These are phyloP conservation scores for Saccostrea glomerata DNA, from an alignment of 1,140 invertebrate genomes.

Conservation along the genomic window DNA sequence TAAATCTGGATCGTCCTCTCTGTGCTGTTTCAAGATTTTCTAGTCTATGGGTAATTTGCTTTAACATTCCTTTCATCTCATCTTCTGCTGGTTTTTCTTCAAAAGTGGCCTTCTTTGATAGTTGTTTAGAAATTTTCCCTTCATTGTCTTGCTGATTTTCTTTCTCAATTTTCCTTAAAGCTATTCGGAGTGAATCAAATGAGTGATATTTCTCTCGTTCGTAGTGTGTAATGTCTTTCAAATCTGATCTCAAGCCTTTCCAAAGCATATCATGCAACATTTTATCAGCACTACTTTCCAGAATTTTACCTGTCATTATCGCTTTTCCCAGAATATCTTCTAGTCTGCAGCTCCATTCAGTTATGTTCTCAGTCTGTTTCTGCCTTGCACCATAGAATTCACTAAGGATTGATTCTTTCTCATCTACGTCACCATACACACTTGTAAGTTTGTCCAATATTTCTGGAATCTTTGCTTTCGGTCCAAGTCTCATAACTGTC, in stretches of 20 bases:
- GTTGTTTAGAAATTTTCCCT: neutral
- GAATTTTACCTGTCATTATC: neutral
- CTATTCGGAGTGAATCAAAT: constrained; percentile 39
- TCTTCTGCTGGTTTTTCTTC: neutral
- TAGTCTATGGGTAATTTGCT: neutral
- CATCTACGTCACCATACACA: constrained; percentile 43
- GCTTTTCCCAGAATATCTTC: constrained; percentile 41
- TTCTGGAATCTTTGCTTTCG: neutral
- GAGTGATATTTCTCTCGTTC: constrained; percentile 17
- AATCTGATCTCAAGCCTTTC: constrained; percentile 21
- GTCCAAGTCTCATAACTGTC: constrained; percentile 17
- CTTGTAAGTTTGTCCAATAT: constrained; percentile 20
- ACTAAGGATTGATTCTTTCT: constrained; percentile 12
- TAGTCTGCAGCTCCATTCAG: constrained; percentile 42
- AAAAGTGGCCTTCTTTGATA: constrained; percentile 8
- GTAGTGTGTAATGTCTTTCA: constrained; percentile 43
- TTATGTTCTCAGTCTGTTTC: constrained; percentile 22
- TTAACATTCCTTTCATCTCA: constrained; percentile 12
- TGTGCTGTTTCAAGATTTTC: constrained; percentile 4
- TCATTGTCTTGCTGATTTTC: neutral
- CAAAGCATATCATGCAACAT: too few species aligned
- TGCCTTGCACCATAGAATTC: constrained; percentile 44
- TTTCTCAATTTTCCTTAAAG: constrained; percentile 39
- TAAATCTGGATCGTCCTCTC: neutral
- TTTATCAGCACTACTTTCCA: neutral